Evolutionary conservation across 2,888 invertebrate species (phyloP).

Genomic region (Anarsia innoxiella): DNA sequence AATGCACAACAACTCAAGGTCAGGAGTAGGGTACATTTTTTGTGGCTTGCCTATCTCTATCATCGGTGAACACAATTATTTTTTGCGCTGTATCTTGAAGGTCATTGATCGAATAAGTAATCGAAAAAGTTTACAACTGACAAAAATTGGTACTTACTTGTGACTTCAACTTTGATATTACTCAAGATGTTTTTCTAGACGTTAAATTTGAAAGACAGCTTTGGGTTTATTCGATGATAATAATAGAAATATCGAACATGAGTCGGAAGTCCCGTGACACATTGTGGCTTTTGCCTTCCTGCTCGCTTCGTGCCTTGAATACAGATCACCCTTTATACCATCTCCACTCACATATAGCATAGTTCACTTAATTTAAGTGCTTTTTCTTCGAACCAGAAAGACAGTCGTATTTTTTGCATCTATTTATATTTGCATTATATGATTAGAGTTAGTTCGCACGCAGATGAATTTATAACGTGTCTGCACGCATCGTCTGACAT

Average conservation of each 20-base stretch:
- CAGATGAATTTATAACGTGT: slow-evolving; percentile 9
- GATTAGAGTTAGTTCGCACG: neutral
- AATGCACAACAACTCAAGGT: slow-evolving; percentile 12
- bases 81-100: slow-evolving; percentile 4
- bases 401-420: neutral
- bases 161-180: too few species aligned
- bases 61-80: slow-evolving; percentile 7
- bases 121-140: too few species aligned
- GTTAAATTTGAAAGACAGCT: too few species aligned
- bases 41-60: slow-evolving; percentile 9
- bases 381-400: slow-evolving; percentile 28
- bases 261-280: slow-evolving; percentile 57
- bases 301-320: slow-evolving; percentile 45
- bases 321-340: slow-evolving; percentile 40
- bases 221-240: slow-evolving; percentile 24
- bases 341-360: slow-evolving; percentile 23
- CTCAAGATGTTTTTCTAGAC: too few species aligned
- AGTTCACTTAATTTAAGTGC: slow-evolving; percentile 40
- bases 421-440: slow-evolving; percentile 5
- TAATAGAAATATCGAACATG: slow-evolving; percentile 59
- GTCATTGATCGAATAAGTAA: too few species aligned
- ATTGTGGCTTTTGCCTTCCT: slow-evolving; percentile 64
- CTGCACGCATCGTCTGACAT: slow-evolving; percentile 14
- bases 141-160: too few species aligned
- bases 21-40: slow-evolving; percentile 10